Base-by-base conservation (phyloP, 2,113 vertebrate genomes). In the Martes martes region DNA sequence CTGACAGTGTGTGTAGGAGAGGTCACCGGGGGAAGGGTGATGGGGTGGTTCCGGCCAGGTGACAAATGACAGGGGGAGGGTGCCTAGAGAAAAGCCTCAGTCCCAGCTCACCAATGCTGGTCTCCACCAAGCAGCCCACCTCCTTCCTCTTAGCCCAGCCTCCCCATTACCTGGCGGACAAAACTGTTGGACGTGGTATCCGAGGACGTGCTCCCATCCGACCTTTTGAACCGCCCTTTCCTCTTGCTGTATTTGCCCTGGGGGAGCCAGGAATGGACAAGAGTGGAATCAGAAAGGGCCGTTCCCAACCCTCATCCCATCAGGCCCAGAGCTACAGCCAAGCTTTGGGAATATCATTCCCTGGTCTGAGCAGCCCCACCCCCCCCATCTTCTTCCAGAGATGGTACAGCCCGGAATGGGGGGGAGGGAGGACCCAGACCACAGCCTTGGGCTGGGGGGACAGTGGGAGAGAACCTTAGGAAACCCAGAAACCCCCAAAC, bases 151-250 rank as follows among this genome's bases (percentile, higher is more conserved):
- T 42, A 7, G 26, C 61, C 71, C 94, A 13, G 36, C 31, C 39
- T n/a, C 85, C 82, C 36, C 4, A 97, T 99, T 99, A 99, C 99
- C 99, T 99, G 99, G 97, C 99, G 99, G 95, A 99, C 99, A 52
- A 99, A 99, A 98, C 99, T 99, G 99, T 99, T 99, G 39, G 99
- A 99, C n/a, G 99, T 99, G 61, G 99, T 99, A 98, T 99, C 99
- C 0, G 99, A 99, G 28, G 99, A 99, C 24, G 99, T 99, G 98
- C 99, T 99, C 95, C 99, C 99, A 76, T 99, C 99, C 0, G 99
- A 99, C 92, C 99, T 99, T 98, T 99, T 99, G 97, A 99, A 99
- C 67, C 99, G 99, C 94, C 99, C 99, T 99, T 99, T 99, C 97
- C 99, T 99, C 96, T 99, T 99, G 98, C 99, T 99, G 96, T 99